Evolutionary conservation across 2,113 vertebrate genomes (phyloP).

Genomic region (Cnemophilus loriae): DNA sequence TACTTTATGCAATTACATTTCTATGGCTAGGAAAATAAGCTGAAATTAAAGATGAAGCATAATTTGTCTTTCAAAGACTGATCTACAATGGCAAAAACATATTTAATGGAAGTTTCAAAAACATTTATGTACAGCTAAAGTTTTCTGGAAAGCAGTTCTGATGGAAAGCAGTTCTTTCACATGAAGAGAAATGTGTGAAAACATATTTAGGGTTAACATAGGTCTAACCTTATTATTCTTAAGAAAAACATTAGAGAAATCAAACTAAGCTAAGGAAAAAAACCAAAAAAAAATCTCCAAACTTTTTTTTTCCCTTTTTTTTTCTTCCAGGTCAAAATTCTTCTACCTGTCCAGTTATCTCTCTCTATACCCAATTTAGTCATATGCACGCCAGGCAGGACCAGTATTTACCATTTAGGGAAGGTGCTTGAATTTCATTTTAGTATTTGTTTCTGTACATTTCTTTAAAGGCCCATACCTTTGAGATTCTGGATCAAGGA

Average conservation of each 20-base stretch:
- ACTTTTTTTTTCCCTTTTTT: accelerated
- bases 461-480: background rate
- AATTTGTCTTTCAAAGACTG: background rate
- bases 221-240: background rate
- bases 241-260: background rate
- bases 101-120: background rate
- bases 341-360: background rate
- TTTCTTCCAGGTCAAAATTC: background rate
- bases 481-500: background rate
- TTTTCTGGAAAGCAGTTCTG: background rate
- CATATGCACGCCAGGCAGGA: background rate
- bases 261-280: background rate
- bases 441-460: background rate
- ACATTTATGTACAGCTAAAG: accelerated
- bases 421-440: background rate
- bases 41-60: background rate
- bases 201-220: background rate
- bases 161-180: background rate
- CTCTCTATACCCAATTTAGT: background rate
- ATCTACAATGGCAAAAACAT: accelerated
- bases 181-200: background rate
- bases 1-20: background rate
- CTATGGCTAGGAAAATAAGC: background rate
- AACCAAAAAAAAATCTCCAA: background rate
- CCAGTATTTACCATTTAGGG: background rate